A percentile compares a stretch with the other conserved stretches of the same genome.
phyloP scores from a whole-genome alignment of 1,140 invertebrate genomes.

The Mya arenaria region DNA sequence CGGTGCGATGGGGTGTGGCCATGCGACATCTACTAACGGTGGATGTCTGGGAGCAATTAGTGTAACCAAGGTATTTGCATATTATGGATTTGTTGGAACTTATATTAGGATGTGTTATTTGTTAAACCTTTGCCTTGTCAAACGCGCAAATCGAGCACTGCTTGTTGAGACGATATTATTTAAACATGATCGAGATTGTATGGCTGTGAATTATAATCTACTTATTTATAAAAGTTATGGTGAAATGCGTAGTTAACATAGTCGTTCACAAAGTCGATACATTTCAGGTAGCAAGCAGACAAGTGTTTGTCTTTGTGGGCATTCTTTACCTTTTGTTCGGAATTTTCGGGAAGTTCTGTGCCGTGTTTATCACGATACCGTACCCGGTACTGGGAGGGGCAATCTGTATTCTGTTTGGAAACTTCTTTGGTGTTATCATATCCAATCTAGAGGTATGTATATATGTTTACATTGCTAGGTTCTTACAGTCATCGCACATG shows the following conservation, averaged over 20 bases:
- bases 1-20: slow-evolving; percentile 90
- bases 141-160: no score
- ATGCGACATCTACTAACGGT: slow-evolving; percentile 91
- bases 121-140: no score
- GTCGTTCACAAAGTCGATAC: no score
- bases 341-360: slow-evolving; percentile 87
- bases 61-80: slow-evolving; percentile 82
- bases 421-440: slow-evolving; percentile 79
- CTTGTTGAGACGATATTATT: no score
- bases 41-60: slow-evolving; percentile 95
- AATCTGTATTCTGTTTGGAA: slow-evolving; percentile 93
- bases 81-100: no score
- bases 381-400: slow-evolving; percentile 93
- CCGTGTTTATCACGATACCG: slow-evolving; percentile 93
- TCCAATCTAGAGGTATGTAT: slow-evolving; percentile 92
- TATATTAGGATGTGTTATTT: no score
- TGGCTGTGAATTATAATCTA: no score
- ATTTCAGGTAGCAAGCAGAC: slow-evolving; percentile 90
- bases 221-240: no score
- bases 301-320: slow-evolving; percentile 91
- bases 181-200: no score
- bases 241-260: no score
- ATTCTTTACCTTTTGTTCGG: slow-evolving; percentile 90
- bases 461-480: no score
- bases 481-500: no score